phyloP scores from a whole-genome alignment of 1,140 invertebrate genomes.

The Procambarus virginalis region DNA sequence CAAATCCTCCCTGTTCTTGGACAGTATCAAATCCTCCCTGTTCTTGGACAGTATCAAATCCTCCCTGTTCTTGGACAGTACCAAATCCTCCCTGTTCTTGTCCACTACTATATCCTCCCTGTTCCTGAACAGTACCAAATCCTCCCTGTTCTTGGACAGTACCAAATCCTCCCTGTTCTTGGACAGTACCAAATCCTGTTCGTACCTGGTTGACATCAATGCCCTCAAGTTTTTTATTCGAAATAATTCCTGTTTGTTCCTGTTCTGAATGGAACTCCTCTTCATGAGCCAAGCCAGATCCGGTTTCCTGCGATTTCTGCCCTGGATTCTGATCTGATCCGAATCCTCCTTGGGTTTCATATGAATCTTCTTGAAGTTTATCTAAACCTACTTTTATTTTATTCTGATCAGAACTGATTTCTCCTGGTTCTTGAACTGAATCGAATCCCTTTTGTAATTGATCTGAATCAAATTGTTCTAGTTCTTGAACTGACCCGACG shows the following conservation, averaged over 20 bases:
- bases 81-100: neutral
- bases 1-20: slow-evolving; percentile 6
- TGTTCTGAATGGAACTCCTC: neutral
- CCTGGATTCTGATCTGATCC: neutral
- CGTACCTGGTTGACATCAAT: neutral
- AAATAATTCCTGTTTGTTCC: neutral
- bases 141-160: no score
- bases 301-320: neutral
- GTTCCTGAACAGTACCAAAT: neutral
- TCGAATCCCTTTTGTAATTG: neutral
- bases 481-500: neutral
- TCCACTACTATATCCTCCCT: neutral
- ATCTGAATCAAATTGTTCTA: no score
- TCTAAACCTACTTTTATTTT: no score
- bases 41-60: no score
- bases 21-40: no score
- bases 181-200: neutral
- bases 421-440: neutral
- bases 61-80: slow-evolving; percentile 13
- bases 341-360: neutral
- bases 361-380: no score
- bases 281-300: neutral
- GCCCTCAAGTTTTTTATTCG: neutral
- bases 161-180: neutral
- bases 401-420: neutral